Evolutionary conservation across 2,888 invertebrate genomes (phyloP), one percentile per base, ranked within the genome.

Genomic region (Graphium colonna): DNA sequence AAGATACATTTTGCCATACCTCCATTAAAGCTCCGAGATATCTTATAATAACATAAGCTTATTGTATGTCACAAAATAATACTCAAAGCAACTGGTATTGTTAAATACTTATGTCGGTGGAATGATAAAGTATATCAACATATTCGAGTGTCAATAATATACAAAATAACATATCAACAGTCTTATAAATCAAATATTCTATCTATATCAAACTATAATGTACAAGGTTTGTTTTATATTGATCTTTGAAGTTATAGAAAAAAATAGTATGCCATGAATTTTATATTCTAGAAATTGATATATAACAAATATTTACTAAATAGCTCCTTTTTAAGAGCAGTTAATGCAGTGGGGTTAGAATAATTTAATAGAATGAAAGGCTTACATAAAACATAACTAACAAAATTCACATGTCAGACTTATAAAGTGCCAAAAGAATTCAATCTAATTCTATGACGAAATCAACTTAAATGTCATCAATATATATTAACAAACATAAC

Each of bases 31-130:
- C 75, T 71, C 62, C 65, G 73, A 79, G 70, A n/a, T n/a, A 78
- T 74, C 76, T 71, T 63, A 65, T 52, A 55, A 42, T 53, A 51
- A 21, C n/a, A 58, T 56, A 63, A 62, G 7, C 56, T 55, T 52
- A 58, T 41, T 67, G 64, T 63, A 68, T 67, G 62, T 71, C 59
- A 67, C 64, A 69, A 73, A 70, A 73, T 79, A 83, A 83, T 83
- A 83, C 81, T 79, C 73, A 73, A 76, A 77, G 69, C 72, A 77
- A 80, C 77, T 81, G 78, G 79, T 77, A 59, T 61, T 55, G 66
- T 65, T 71, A 70, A 82, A 82, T 79, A 82, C 76, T 80, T 75
- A 74, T 74, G 56, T 86, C 88, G 88, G 88, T 88, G 88, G 88
- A 88, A 88, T 88, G 83, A 71, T 79, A 70, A 69, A 63, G 73